Evolutionary conservation across 2,888 invertebrate genomes (phyloP).

Genomic region (Agrotis segetum): DNA sequence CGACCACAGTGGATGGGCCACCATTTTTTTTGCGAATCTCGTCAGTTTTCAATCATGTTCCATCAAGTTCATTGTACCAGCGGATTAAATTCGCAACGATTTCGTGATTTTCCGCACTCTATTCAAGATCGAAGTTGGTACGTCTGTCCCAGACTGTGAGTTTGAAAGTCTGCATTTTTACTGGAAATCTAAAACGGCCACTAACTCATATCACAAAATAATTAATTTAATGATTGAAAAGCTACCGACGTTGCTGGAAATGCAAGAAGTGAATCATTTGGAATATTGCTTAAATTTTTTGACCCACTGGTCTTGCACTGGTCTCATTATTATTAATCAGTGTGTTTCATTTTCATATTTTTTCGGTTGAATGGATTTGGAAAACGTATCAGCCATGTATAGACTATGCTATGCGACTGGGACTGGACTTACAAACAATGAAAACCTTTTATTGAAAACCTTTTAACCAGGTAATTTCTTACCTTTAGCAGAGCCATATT

Average conservation of each 20-base stretch:
- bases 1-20: conserved; percentile 13
- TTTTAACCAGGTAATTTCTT: too few relatives aligned
- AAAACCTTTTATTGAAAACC: too few relatives aligned
- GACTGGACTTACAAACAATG: too few relatives aligned
- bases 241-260: too few relatives aligned
- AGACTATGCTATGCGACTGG: not conserved
- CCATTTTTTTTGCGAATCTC: conserved; percentile 22
- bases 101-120: conserved; percentile 39
- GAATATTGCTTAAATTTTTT: too few relatives aligned
- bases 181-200: too few relatives aligned
- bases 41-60: conserved; percentile 37
- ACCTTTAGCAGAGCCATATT: too few relatives aligned
- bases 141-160: conserved; percentile 9
- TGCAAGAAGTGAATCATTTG: too few relatives aligned
- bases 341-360: not conserved
- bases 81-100: conserved; percentile 39
- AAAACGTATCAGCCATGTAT: not conserved
- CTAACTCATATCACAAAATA: too few relatives aligned
- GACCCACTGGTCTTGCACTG: too few relatives aligned
- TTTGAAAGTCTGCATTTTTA: conserved; percentile 5
- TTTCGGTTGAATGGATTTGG: not conserved
- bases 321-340: too few relatives aligned
- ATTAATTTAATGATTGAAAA: too few relatives aligned
- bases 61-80: conserved; percentile 48
- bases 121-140: conserved; percentile 24